A percentile compares a stretch with the other conserved stretches of the same genome.
phyloP scores from a whole-genome alignment of 2,113 vertebrate species.

The Notothenia rossii region DNA sequence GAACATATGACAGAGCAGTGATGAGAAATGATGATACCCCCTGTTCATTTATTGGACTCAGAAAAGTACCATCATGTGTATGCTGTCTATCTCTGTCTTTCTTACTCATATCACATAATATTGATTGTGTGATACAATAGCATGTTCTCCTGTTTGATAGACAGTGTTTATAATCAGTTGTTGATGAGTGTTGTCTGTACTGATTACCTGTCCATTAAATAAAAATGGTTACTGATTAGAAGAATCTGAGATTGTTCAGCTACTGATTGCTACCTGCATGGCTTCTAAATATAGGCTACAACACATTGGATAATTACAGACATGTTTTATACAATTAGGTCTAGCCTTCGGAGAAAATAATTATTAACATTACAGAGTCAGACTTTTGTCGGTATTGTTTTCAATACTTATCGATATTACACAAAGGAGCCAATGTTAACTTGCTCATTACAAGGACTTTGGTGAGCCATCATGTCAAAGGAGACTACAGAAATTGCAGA shows the following conservation, averaged over 20 bases:
- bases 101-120: not conserved
- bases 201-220: conserved; percentile 27
- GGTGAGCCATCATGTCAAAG: not conserved
- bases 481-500: not conserved
- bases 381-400: not conserved
- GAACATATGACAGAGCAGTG: conserved; percentile 10
- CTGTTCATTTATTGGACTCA: conserved; percentile 5
- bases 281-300: not conserved
- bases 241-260: not conserved
- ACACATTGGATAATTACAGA: conserved; percentile 5
- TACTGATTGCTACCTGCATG: not conserved
- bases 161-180: conserved; percentile 14
- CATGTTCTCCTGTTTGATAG: conserved; percentile 3
- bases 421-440: no score
- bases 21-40: conserved; percentile 18
- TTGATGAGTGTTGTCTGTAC: conserved; percentile 16
- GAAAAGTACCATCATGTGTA: conserved; percentile 22
- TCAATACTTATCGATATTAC: not conserved
- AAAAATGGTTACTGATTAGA: conserved; percentile 19
- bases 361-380: not conserved
- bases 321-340: not conserved
- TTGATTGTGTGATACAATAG: not conserved
- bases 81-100: conserved; percentile 1
- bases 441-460: not conserved
- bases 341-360: not conserved